phyloP scores from a whole-genome alignment of 2,888 invertebrate species.

The Ophioninae sp. region DNA sequence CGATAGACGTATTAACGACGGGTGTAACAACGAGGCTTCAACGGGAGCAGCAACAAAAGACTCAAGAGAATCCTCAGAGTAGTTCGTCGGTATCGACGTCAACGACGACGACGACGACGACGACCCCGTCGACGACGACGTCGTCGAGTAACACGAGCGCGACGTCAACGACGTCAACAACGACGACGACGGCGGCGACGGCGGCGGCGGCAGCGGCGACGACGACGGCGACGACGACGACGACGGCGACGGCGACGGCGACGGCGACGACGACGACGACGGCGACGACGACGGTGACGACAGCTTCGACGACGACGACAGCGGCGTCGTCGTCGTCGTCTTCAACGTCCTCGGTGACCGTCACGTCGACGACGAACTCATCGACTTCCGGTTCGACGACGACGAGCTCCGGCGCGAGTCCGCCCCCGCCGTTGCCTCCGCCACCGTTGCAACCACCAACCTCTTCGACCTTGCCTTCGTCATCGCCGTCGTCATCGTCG shows the following conservation, averaged over 20 bases:
- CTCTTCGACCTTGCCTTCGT: no score
- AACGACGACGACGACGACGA: no score
- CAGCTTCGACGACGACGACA: slow-evolving; percentile 60
- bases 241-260: slow-evolving; percentile 70
- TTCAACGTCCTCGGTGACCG: slow-evolving; percentile 68
- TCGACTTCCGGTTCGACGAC: slow-evolving; percentile 60
- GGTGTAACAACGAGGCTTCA: slow-evolving; percentile 94
- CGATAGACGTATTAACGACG: slow-evolving; percentile 86
- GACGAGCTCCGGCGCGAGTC: slow-evolving; percentile 67
- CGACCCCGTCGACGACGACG: slow-evolving; percentile 70
- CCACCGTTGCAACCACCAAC: slow-evolving; percentile 68
- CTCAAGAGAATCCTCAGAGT: slow-evolving; percentile 82
- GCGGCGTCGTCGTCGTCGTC: no score
- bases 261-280: slow-evolving; percentile 69
- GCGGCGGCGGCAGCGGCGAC: slow-evolving; percentile 66
- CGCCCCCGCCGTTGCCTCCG: slow-evolving; percentile 64
- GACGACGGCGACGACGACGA: slow-evolving; percentile 67
- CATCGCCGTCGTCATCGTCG: no score
- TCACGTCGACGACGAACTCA: slow-evolving; percentile 75
- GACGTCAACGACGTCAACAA: slow-evolving; percentile 72
- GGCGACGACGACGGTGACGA: slow-evolving; percentile 69
- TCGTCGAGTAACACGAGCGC: slow-evolving; percentile 69
- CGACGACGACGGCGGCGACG: slow-evolving; percentile 67
- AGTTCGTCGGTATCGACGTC: no score
- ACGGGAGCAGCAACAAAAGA: slow-evolving; percentile 88